phyloP scores from a whole-genome alignment of 2,888 invertebrate genomes.

The Anoncus sp. region DNA sequence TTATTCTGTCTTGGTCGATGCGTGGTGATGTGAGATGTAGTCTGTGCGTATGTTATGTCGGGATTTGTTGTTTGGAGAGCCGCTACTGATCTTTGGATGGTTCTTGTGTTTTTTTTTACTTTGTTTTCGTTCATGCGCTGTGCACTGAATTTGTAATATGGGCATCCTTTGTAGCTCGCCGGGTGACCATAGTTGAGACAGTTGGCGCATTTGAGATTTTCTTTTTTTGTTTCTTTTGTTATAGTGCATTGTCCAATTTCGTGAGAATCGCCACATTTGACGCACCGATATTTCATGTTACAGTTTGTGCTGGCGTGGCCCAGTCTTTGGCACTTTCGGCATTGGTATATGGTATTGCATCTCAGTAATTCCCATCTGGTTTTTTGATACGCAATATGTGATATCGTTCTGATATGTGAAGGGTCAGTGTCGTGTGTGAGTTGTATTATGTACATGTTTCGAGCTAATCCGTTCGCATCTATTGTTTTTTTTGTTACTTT shows the following conservation, averaged over 20 bases:
- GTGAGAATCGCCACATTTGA: slow-evolving; percentile 38
- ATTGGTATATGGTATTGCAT: slow-evolving; percentile 25
- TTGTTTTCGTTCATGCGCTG: background rate
- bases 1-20: no score
- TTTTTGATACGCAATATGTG: slow-evolving; percentile 18
- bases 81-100: background rate
- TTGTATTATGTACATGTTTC: no score
- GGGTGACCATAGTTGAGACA: slow-evolving; percentile 27
- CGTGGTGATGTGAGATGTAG: no score
- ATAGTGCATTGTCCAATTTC: slow-evolving; percentile 16
- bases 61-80: no score
- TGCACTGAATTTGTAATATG: slow-evolving; percentile 11
- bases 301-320: slow-evolving; percentile 46
- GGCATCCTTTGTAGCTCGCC: slow-evolving; percentile 35
- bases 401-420: no score
- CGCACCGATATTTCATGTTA: slow-evolving; percentile 41
- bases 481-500: no score
- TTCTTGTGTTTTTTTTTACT: background rate
- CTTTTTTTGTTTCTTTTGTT: background rate
- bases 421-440: no score
- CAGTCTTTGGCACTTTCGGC: slow-evolving; percentile 49
- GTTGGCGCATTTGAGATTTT: slow-evolving; percentile 8
- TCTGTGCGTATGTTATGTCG: no score
- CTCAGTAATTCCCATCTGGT: slow-evolving; percentile 26
- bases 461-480: no score